Percentiles rank a stretch among this genome's conserved stretches.
phyloP scores from a whole-genome alignment of 2,113 vertebrate species.

The Tupaia chinensis region DNA sequence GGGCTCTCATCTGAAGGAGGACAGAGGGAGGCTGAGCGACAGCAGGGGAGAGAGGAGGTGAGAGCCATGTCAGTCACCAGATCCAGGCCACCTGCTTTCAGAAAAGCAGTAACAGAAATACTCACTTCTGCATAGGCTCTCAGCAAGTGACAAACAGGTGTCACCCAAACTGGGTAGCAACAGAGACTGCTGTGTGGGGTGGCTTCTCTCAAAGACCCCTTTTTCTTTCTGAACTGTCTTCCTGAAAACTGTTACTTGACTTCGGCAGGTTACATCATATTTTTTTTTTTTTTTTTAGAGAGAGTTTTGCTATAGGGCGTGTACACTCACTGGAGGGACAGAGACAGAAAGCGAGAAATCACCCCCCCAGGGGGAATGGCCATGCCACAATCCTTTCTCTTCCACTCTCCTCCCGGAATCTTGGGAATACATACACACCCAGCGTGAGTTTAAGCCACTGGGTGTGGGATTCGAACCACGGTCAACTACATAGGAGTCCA shows the following conservation, averaged over 20 bases:
- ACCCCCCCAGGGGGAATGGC: too few relatives aligned
- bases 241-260: not conserved
- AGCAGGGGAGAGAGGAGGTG: fast-evolving
- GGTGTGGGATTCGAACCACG: too few relatives aligned
- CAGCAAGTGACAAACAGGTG: not conserved
- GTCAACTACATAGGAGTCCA: too few relatives aligned
- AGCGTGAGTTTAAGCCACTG: too few relatives aligned
- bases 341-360: too few relatives aligned
- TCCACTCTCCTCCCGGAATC: too few relatives aligned
- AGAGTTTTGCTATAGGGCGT: too few relatives aligned
- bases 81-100: constrained; percentile 60
- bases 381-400: too few relatives aligned
- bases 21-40: not conserved
- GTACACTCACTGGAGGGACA: too few relatives aligned
- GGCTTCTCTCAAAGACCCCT: constrained; percentile 42
- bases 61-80: not conserved
- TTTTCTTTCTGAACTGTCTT: constrained; percentile 41
- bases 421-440: too few relatives aligned
- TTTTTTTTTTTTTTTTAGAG: too few relatives aligned
- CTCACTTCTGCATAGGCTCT: constrained; percentile 73
- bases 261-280: constrained; percentile 6
- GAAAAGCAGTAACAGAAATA: constrained; percentile 47
- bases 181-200: constrained; percentile 3
- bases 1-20: not conserved
- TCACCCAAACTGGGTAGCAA: constrained; percentile 66